A percentile compares a stretch with the other conserved stretches of the same genome.
Evolutionary conservation across 2,888 invertebrate species (phyloP).

Genomic region (Pollenia labialis): DNA sequence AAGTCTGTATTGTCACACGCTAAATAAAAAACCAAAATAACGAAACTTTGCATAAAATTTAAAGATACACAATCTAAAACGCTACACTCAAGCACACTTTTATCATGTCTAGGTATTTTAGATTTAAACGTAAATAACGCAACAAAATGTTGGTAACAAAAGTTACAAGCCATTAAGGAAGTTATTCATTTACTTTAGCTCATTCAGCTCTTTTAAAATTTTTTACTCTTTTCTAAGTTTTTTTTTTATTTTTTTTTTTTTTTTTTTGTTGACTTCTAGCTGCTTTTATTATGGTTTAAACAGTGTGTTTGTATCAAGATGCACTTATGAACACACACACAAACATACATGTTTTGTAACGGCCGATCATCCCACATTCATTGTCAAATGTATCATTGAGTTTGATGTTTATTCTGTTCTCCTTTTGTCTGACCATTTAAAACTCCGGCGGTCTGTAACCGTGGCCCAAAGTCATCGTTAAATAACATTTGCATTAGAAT

Average conservation of each 20-base stretch:
- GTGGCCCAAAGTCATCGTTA: constrained; percentile 36
- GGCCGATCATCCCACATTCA: constrained; percentile 52
- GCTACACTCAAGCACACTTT: constrained; percentile 1
- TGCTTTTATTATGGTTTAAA: neutral
- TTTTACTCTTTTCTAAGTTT: neutral
- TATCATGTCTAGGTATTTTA: constrained; percentile 53
- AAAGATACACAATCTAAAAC: constrained; percentile 6
- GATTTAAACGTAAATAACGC: constrained; percentile 43
- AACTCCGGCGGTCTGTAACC: constrained; percentile 33
- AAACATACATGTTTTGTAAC: constrained; percentile 16
- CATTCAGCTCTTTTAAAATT: neutral
- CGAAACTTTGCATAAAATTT: constrained; percentile 27
- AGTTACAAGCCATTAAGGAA: constrained; percentile 71
- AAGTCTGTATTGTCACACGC: constrained; percentile 60
- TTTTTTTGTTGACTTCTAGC: constrained; percentile 22
- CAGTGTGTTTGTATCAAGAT: neutral
- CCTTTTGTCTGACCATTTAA: constrained; percentile 10
- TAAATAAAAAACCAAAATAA: constrained; percentile 40
- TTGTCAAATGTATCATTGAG: constrained; percentile 31
- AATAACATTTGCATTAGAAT: constrained; percentile 67
- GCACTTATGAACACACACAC: neutral
- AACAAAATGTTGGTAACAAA: constrained; percentile 58
- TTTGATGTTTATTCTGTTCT: constrained; percentile 43
- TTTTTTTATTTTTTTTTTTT: constrained; percentile 6
- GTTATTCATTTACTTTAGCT: constrained; percentile 72